Evolutionary conservation across 1,140 invertebrate species (phyloP).

Genomic region (Lamellibrachia luymesi): DNA sequence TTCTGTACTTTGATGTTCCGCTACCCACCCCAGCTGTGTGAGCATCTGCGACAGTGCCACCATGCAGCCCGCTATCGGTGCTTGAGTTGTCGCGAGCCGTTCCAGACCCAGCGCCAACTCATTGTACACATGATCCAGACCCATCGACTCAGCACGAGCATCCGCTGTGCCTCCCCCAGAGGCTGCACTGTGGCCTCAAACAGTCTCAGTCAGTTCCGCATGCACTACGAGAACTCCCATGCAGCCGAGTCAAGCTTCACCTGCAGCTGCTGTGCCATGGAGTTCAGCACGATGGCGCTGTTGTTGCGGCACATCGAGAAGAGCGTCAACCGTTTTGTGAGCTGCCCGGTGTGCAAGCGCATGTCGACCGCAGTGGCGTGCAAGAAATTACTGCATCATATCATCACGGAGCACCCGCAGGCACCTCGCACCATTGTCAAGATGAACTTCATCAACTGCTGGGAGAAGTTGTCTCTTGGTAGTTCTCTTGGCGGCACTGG

Average conservation of each 20-base stretch:
- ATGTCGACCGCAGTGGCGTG: neutral
- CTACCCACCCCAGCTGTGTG: neutral
- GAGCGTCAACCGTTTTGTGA: neutral
- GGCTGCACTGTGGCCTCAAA: neutral
- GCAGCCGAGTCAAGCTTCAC: neutral
- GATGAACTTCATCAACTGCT: neutral
- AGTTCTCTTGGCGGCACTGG: neutral
- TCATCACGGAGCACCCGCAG: neutral
- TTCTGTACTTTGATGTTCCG: neutral
- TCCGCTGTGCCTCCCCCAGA: neutral
- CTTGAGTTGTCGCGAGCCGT: neutral
- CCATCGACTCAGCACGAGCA: neutral
- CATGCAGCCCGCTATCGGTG: neutral
- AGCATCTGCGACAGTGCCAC: neutral
- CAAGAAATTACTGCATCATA: neutral
- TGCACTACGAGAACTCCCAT: neutral
- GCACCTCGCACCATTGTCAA: neutral
- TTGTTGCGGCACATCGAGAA: neutral
- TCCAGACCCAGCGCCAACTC: neutral
- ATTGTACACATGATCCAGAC: neutral
- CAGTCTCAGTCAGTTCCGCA: neutral
- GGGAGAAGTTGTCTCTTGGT: neutral
- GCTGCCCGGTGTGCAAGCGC: neutral
- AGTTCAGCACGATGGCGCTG: neutral
- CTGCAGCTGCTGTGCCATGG: neutral